Conservation (phyloP, 2,113 vertebrate species). For the Alaudala cheleensis region DNA sequence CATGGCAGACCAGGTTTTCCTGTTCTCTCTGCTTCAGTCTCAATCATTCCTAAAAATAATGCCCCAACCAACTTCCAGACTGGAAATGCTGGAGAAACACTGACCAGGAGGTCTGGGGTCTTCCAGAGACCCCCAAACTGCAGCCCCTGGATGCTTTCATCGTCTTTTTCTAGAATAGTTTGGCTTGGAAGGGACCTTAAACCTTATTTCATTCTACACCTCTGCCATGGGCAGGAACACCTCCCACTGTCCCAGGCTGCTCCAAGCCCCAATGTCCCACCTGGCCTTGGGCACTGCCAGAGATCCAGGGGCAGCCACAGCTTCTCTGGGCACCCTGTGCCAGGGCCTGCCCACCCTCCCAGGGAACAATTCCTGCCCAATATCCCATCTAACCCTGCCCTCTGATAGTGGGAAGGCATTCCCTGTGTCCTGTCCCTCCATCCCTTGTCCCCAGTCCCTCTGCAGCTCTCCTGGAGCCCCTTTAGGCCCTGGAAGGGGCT, state of each 20-base stretch:
- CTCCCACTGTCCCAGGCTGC: rapidly evolving
- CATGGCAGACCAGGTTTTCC: background rate
- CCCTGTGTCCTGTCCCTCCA: background rate
- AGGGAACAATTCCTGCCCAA: background rate
- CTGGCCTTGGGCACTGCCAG: background rate
- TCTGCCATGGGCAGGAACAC: background rate
- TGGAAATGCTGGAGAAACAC: background rate
- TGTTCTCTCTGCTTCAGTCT: background rate
- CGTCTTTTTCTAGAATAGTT: background rate
- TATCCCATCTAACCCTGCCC: rapidly evolving
- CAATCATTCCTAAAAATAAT: background rate
- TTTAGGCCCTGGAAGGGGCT: background rate
- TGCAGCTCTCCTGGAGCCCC: background rate
- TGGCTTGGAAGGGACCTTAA: background rate
- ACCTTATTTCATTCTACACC: rapidly evolving
- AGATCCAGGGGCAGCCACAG: background rate
- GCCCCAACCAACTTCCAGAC: background rate
- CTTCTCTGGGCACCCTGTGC: background rate
- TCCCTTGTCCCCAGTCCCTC: background rate
- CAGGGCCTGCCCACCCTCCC: background rate
- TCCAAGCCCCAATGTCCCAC: rapidly evolving
- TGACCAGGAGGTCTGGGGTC: background rate
- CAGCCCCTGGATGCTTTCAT: background rate
- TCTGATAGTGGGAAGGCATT: background rate
- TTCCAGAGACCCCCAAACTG: background rate